Conservation (phyloP, 2,113 vertebrate species). For the Stegastes partitus region DNA sequence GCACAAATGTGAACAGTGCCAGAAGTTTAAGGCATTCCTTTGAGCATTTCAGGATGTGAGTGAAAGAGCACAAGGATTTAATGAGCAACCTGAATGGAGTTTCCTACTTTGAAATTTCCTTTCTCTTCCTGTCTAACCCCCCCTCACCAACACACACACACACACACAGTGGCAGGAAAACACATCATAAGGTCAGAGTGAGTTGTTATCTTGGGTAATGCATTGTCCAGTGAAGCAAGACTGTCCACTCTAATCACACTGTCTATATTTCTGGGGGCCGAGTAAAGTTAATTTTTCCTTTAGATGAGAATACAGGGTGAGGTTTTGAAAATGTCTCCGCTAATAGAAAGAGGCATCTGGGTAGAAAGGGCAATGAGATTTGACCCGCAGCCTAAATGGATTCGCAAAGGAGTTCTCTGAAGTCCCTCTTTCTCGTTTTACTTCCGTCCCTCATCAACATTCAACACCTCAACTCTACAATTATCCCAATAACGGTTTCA, state of each 20-base stretch:
- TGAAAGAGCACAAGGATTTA: conserved; percentile 39
- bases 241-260: conserved; percentile 56
- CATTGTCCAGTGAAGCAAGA: conserved; percentile 47
- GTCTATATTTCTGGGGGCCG: conserved; percentile 35
- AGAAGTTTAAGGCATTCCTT: conserved; percentile 14
- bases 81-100: conserved; percentile 30
- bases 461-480: not conserved
- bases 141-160: not conserved
- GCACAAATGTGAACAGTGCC: not conserved
- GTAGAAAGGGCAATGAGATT: conserved; percentile 9
- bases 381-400: conserved; percentile 25
- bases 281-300: conserved; percentile 43
- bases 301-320: conserved; percentile 42
- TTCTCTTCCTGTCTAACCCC: conserved; percentile 3
- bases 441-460: not conserved
- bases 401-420: conserved; percentile 11
- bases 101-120: conserved; percentile 20
- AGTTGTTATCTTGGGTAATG: conserved; percentile 62
- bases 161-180: conserved; percentile 54
- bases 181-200: conserved; percentile 57
- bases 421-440: not conserved
- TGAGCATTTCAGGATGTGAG: conserved; percentile 26
- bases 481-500: not conserved
- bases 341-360: not conserved
- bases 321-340: conserved; percentile 23